Percentiles rank a stretch among this genome's conserved stretches.
phyloP scores from a whole-genome alignment of 1,140 invertebrate species.

The Xylocopa sonorina region DNA sequence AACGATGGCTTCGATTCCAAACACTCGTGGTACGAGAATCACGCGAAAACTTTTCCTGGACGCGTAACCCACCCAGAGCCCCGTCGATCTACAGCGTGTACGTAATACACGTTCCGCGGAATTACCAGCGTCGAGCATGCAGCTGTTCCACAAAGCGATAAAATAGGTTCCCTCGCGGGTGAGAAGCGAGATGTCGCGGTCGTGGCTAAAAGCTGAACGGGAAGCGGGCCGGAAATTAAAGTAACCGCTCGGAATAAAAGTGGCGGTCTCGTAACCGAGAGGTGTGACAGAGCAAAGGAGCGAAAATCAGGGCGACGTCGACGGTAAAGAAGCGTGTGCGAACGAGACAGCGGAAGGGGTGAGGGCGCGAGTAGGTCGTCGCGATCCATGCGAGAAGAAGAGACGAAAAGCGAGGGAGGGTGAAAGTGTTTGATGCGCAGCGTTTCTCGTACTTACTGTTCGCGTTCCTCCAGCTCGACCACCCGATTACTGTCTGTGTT shows the following conservation, averaged over 20 bases:
- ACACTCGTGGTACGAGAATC: no score
- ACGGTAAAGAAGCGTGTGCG: neutral
- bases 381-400: no score
- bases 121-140: slow-evolving; percentile 21
- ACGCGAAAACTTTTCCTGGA: no score
- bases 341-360: no score
- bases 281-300: neutral
- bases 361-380: no score
- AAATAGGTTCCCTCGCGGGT: slow-evolving; percentile 16
- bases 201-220: slow-evolving; percentile 2
- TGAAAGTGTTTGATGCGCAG: slow-evolving; percentile 54
- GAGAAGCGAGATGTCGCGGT: slow-evolving; percentile 14
- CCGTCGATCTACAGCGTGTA: no score
- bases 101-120: no score
- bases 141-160: slow-evolving; percentile 23
- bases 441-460: slow-evolving; percentile 89
- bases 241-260: slow-evolving; percentile 33
- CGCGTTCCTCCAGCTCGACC: slow-evolving; percentile 89
- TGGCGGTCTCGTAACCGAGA: neutral
- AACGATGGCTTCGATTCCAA: no score
- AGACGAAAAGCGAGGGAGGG: neutral
- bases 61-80: no score
- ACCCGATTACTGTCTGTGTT: slow-evolving; percentile 89
- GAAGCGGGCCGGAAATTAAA: slow-evolving; percentile 31
- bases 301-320: neutral